Base-by-base conservation (phyloP, 2,113 vertebrate genomes). In the Dasyornis broadbenti region DNA sequence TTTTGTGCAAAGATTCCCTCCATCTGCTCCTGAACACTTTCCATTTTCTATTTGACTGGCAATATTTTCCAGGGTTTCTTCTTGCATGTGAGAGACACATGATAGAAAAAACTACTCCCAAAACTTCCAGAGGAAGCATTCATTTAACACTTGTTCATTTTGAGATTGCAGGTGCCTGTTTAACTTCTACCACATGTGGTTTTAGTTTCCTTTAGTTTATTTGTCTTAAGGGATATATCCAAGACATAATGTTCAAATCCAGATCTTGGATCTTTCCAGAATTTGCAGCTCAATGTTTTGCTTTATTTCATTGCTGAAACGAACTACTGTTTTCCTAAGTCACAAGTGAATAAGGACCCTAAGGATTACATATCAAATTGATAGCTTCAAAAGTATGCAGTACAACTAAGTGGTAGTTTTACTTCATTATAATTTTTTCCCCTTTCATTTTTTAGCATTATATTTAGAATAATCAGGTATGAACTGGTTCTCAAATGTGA, bases 201-300 rank as follows among this genome's bases (percentile, higher is more conserved):
- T 95, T 92, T 94, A 86, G 24, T 90, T 92, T 96, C 54, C 79
- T 72, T 80, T 31, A 66, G 24, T 82, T 93, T 91, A 59, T 86
- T 94, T 95, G 54, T 87, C 87, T 82, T 71, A 81, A 83, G 22
- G 27, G 40, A 23, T 59, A 27, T 49, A 86, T 83, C 64, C 22
- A 64, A 93, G 71, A 59, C 10, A n/a, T 44, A 70, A 75, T n/a
- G 26, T 71, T 86, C 30, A 83, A 90, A 92, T 64, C 15, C 47
- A 86, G 21, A 66, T 73, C 35, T 63, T 61, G 27, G 17, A 82
- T 80, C 37, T 81, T 91, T 73, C 47, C 52, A 71, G 57, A 87
- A 80, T 45, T 73, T 88, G 20, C 11, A 65, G 15, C 31, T 63
- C 52, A 22, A 22, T 40, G 18, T 81, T 93, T 82, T 95, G 23